Conservation (phyloP, 2,113 vertebrate genomes). For the Chloropsis hardwickii region DNA sequence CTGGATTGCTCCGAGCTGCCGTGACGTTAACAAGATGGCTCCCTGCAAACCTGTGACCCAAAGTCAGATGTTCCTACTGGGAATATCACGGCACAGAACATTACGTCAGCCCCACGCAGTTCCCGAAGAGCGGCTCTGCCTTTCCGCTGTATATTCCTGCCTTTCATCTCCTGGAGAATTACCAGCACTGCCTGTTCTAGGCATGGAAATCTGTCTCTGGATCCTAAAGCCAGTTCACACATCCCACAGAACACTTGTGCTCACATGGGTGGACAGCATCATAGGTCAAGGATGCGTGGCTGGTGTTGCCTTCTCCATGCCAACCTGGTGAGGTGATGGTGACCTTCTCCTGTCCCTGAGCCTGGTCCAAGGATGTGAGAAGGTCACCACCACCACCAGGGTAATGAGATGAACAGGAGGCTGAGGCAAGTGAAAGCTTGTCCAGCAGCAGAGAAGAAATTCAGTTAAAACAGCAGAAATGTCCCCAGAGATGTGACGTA, state of each 20-base stretch:
- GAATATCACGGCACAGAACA: constrained; percentile 20
- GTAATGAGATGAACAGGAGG: not conserved
- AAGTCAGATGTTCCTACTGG: constrained; percentile 41
- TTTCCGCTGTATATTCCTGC: not conserved
- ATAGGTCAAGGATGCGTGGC: not conserved
- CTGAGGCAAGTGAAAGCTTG: not conserved
- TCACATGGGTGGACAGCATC: not conserved
- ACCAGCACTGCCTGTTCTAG: constrained; percentile 28
- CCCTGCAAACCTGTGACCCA: not conserved
- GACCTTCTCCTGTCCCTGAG: not conserved
- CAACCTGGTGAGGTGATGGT: not conserved
- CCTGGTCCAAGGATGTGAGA: not conserved
- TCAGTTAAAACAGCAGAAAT: not conserved
- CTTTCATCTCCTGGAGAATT: constrained; percentile 32
- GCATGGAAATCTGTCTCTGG: not conserved
- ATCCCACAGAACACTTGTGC: not conserved
- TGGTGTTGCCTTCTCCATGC: not conserved
- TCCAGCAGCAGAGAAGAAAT: not conserved
- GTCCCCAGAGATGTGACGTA: not conserved
- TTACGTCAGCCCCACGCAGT: constrained; percentile 14
- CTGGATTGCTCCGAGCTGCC: not conserved
- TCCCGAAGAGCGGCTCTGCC: not conserved
- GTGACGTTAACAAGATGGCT: constrained; percentile 6
- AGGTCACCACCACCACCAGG: not conserved
- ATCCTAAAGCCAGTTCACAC: not conserved